These are phyloP conservation scores for Pammene aurita DNA, from an alignment of 2,888 invertebrate genomes.

Conservation along the genomic window DNA sequence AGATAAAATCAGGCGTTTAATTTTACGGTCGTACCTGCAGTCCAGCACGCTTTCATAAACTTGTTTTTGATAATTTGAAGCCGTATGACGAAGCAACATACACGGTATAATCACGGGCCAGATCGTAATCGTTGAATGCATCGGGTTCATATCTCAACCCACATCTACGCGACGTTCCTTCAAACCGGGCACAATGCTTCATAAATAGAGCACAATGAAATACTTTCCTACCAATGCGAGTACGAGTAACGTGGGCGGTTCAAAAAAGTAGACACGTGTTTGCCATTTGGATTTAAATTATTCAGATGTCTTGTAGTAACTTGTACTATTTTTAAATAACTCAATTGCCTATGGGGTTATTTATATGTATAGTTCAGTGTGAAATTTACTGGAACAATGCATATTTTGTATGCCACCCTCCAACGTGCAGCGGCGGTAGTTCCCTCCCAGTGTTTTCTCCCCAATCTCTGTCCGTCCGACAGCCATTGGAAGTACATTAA, in stretches of 20 bases:
- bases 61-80: constrained; percentile 33
- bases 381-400: constrained; percentile 40
- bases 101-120: constrained; percentile 48
- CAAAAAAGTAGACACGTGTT: constrained; percentile 35
- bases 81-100: constrained; percentile 36
- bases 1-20: constrained; percentile 21
- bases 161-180: constrained; percentile 54
- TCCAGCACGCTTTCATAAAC: constrained; percentile 29
- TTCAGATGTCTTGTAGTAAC: constrained; percentile 5
- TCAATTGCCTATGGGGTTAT: background rate
- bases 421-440: constrained; percentile 42
- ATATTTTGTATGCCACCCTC: constrained; percentile 40
- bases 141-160: constrained; percentile 49
- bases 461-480: constrained; percentile 52
- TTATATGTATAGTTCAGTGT: constrained; percentile 26
- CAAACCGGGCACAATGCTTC: constrained; percentile 53
- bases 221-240: constrained; percentile 42
- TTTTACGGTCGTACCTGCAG: constrained; percentile 18
- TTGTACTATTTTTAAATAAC: constrained; percentile 13
- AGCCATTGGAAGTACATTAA: constrained; percentile 72
- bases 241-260: constrained; percentile 38
- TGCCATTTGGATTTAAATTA: constrained; percentile 27
- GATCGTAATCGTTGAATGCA: constrained; percentile 48
- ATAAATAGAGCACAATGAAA: constrained; percentile 62
- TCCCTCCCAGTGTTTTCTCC: constrained; percentile 50